Conservation (phyloP, 2,797 vertebrate genomes). For the Anguilla marmorata region DNA sequence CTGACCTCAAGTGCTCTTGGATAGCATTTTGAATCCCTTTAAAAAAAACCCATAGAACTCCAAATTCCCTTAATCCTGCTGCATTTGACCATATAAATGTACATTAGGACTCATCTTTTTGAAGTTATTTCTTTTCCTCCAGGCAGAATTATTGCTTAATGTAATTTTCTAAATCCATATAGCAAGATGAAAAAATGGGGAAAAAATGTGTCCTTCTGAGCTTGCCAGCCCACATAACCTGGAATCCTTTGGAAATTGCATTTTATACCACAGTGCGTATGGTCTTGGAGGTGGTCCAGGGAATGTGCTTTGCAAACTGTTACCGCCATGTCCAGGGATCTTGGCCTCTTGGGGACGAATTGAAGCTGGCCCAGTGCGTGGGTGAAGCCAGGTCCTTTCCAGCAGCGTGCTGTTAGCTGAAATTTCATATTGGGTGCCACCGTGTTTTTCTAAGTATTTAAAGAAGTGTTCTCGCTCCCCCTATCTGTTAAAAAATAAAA, state of each 20-base stretch:
- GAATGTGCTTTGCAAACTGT: constrained; percentile 18
- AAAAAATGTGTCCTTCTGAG: constrained; percentile 14
- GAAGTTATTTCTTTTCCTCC: constrained; percentile 2
- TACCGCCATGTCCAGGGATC: constrained; percentile 3
- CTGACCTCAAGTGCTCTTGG: constrained; percentile 1
- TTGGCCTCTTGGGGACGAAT: neutral
- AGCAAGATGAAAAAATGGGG: constrained; percentile 12
- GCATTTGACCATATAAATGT: constrained; percentile 8
- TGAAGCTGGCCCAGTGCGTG: neutral
- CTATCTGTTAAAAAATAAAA: constrained; percentile 1
- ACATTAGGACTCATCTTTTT: neutral
- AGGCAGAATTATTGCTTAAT: constrained; percentile 13
- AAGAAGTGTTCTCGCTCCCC: neutral
- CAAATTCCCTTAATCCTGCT: constrained; percentile 4
- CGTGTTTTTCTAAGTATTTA: neutral
- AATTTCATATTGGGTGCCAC: neutral
- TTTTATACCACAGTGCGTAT: constrained; percentile 18
- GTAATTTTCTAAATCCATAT: constrained; percentile 12
- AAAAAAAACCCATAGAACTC: neutral
- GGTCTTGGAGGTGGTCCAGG: neutral
- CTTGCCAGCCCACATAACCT: constrained; percentile 17
- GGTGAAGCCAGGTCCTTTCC: neutral
- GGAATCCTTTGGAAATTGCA: constrained; percentile 19
- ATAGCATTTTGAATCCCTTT: neutral
- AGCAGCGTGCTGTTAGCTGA: neutral